Percentiles rank a stretch among this genome's conserved stretches.
These are phyloP conservation scores for Drosophila mercatorum DNA, from an alignment of 2,888 invertebrate species.

Conservation along the genomic window DNA sequence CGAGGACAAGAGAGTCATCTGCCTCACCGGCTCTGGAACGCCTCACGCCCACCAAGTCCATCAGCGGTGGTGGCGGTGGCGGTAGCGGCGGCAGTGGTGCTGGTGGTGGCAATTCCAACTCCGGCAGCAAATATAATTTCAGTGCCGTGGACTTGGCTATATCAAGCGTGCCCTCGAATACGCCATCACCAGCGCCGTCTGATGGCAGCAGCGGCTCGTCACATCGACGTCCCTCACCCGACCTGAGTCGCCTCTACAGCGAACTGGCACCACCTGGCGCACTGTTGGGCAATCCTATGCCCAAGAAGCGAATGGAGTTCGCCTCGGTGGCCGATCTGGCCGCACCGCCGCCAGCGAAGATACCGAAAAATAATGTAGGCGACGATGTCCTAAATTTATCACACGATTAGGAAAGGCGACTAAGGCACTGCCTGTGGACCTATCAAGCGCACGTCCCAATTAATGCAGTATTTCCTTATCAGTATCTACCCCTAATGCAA, in stretches of 20 bases:
- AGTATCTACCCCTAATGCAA: conserved; percentile 51
- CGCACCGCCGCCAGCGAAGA: conserved; percentile 86
- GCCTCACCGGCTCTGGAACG: conserved; percentile 83
- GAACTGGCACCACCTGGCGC: conserved; percentile 79
- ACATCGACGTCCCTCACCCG: conserved; percentile 83
- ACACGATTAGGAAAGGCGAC: conserved; percentile 75
- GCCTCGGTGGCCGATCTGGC: conserved; percentile 85
- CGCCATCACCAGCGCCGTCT: conserved; percentile 82
- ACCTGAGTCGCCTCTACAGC: conserved; percentile 83
- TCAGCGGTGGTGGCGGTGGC: conserved; percentile 50
- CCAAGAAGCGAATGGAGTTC: conserved; percentile 85
- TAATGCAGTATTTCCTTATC: conserved; percentile 57
- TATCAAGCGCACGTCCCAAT: conserved; percentile 37
- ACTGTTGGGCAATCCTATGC: conserved; percentile 63
- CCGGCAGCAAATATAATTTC: conserved; percentile 83
- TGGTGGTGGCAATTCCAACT: conserved; percentile 66
- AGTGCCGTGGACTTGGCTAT: conserved; percentile 85
- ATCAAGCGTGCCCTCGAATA: conserved; percentile 84
- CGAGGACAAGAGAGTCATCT: conserved; percentile 83
- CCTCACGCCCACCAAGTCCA: conserved; percentile 83
- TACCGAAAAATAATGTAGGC: conserved; percentile 86
- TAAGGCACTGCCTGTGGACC: conserved; percentile 16
- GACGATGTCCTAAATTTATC: conserved; percentile 84
- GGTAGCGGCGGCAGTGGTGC: conserved; percentile 52
- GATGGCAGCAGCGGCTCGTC: conserved; percentile 82